Conservation (phyloP, 2,888 invertebrate genomes). For the Pinctada fucata region DNA sequence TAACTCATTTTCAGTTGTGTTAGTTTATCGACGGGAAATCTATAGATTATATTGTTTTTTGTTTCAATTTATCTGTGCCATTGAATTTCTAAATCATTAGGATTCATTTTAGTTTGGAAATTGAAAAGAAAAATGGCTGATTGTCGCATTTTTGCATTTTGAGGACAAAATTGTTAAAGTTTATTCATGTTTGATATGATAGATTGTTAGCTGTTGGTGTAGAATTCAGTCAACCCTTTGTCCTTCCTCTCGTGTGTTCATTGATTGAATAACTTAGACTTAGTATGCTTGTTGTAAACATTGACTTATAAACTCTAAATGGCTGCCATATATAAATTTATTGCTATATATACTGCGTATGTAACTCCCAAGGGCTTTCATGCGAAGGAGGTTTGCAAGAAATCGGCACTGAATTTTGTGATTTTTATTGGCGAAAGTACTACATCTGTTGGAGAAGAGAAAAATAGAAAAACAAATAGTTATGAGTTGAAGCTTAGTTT, state of each 20-base stretch:
- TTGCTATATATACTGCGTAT: slow-evolving; percentile 12
- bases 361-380: slow-evolving; percentile 35
- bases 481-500: neutral
- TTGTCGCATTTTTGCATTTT: no score
- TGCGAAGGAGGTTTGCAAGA: slow-evolving; percentile 21
- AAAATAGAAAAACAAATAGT: no score
- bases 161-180: no score
- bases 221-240: no score
- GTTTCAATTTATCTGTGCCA: neutral
- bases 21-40: neutral
- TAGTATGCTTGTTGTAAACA: neutral
- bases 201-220: no score
- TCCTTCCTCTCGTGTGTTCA: no score
- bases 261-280: neutral
- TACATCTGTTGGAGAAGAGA: slow-evolving; percentile 6
- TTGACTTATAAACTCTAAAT: slow-evolving; percentile 9
- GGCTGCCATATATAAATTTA: slow-evolving; percentile 28
- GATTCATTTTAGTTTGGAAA: no score
- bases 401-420: slow-evolving; percentile 18
- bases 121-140: no score
- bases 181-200: no score
- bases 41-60: slow-evolving; percentile 1
- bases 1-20: slow-evolving; percentile 19
- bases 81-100: no score
- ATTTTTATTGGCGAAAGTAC: slow-evolving; percentile 12